Evolutionary conservation across 2,113 vertebrate genomes (phyloP).

Genomic region (Cettia cetti): DNA sequence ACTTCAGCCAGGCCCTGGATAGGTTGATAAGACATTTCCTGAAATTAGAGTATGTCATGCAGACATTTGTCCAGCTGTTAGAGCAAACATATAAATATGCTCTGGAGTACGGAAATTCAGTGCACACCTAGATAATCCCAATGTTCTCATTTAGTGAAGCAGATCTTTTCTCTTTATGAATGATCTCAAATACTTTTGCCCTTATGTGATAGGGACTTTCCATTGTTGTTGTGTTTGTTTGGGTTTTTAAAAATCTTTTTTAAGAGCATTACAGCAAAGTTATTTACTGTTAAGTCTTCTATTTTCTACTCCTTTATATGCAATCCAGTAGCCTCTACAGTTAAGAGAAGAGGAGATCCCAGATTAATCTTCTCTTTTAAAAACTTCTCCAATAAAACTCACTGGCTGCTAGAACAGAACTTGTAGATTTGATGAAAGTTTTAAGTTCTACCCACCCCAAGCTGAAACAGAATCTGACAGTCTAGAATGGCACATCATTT

Average conservation of each 20-base stretch:
- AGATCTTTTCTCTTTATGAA: neutral
- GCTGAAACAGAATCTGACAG: neutral
- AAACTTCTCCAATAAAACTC: neutral
- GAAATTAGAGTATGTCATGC: neutral
- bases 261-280: neutral
- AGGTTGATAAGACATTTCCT: neutral
- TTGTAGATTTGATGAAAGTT: neutral
- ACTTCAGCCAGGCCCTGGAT: neutral
- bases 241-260: neutral
- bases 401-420: neutral
- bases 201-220: neutral
- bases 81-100: neutral
- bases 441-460: neutral
- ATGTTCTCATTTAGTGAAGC: neutral
- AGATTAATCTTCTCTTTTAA: neutral
- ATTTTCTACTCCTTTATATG: neutral
- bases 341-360: neutral
- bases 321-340: neutral
- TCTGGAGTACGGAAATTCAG: neutral
- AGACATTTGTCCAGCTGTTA: neutral
- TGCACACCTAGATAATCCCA: neutral
- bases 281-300: neutral
- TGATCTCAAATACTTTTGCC: neutral
- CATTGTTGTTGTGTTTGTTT: neutral
- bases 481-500: fast-evolving